Conservation (phyloP, 2,888 invertebrate species). For the Cataglyphis livida region DNA sequence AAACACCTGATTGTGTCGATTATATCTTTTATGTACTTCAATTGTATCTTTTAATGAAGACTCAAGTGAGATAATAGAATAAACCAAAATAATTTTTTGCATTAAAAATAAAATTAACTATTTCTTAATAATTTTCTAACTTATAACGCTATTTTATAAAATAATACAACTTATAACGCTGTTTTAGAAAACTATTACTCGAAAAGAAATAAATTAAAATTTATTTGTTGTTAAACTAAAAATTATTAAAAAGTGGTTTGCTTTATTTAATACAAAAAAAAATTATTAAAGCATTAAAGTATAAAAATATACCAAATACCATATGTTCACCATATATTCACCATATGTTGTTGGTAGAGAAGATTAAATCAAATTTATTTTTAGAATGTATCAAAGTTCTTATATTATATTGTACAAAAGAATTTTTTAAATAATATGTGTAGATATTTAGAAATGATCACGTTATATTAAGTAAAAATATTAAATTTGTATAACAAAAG, state of each 20-base stretch:
- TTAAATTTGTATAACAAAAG: not conserved
- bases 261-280: too few relatives aligned
- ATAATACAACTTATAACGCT: not conserved
- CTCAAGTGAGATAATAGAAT: not conserved
- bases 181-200: too few relatives aligned
- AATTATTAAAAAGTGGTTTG: too few relatives aligned
- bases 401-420: not conserved
- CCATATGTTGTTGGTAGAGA: not conserved
- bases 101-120: not conserved
- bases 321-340: too few relatives aligned
- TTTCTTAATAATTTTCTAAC: not conserved
- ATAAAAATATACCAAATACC: not conserved
- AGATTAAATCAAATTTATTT: not conserved
- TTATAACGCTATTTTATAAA: not conserved
- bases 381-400: not conserved
- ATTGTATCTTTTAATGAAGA: not conserved
- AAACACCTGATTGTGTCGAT: conserved; percentile 39
- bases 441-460: not conserved
- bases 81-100: not conserved
- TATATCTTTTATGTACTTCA: conserved; percentile 15
- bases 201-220: too few relatives aligned
- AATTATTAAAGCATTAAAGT: not conserved
- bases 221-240: too few relatives aligned
- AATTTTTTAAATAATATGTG: conserved; percentile 9
- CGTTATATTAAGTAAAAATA: not conserved